Evolutionary conservation across 2,888 invertebrate genomes (phyloP).

Genomic region (Spicauda simplicius): DNA sequence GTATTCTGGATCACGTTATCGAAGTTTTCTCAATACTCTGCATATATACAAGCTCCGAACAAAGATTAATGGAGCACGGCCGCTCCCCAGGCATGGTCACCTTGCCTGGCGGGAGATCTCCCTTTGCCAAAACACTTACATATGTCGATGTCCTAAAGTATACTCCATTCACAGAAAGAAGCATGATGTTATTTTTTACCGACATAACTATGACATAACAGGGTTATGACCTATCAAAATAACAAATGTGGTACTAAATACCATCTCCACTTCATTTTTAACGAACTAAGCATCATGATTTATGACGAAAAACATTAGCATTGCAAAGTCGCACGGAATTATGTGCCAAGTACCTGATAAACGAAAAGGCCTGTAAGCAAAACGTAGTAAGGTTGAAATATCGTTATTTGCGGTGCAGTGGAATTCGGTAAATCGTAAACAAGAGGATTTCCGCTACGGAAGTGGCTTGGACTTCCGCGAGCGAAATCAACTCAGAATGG

Average conservation of each 20-base stretch:
- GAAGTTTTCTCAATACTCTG: no score
- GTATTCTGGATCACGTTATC: no score
- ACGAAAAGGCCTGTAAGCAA: conserved; percentile 12
- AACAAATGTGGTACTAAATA: conserved; percentile 12
- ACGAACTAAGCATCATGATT: conserved; percentile 45
- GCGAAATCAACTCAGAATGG: conserved; percentile 44
- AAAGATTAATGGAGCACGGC: no score
- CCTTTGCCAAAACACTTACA: no score
- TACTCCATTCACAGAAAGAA: no score
- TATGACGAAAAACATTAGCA: conserved; percentile 47
- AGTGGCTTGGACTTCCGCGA: conserved; percentile 41
- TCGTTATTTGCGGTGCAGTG: conserved; percentile 12
- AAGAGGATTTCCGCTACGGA: conserved; percentile 41
- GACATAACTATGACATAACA: neutral
- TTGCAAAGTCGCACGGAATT: conserved; percentile 44
- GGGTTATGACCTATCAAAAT: conserved; percentile 9
- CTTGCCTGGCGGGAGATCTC: no score
- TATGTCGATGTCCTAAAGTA: no score
- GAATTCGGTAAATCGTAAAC: conserved; percentile 43
- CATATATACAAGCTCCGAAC: no score
- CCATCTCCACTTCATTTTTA: conserved; percentile 24
- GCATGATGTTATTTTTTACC: no score
- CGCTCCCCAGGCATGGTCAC: no score
- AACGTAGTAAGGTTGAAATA: conserved; percentile 32
- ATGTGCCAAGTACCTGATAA: conserved; percentile 21